A percentile compares a stretch with the other conserved stretches of the same genome.
Conservation (phyloP, 2,888 invertebrate genomes). For the Andricus quercusramuli region DNA sequence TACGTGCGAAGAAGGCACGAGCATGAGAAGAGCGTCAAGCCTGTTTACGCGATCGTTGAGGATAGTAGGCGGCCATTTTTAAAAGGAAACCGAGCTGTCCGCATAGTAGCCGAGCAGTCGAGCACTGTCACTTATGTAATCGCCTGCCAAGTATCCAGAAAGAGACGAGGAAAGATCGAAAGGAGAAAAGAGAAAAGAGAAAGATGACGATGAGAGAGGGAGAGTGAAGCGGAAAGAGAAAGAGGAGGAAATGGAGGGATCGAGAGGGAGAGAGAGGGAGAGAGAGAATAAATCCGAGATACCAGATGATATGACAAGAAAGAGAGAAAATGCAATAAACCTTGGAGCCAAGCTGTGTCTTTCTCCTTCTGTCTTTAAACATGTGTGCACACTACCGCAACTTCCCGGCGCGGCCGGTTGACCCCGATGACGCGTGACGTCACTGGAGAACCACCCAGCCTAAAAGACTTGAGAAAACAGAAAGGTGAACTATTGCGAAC, state of each 20-base stretch:
- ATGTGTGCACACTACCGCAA: conserved; percentile 44
- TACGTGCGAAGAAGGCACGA: conserved; percentile 35
- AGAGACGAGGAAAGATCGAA: neutral
- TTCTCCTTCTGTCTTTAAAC: conserved; percentile 45
- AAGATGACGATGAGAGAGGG: neutral
- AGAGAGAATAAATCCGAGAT: neutral
- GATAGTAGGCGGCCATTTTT: conserved; percentile 54
- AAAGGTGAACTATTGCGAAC: neutral
- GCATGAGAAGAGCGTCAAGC: conserved; percentile 8
- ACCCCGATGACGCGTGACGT: conserved; percentile 54
- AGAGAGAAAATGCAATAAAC: conserved; percentile 45
- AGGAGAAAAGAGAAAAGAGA: neutral
- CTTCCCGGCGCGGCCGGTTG: conserved; percentile 49
- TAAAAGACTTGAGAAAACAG: conserved; percentile 39
- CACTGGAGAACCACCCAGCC: conserved; percentile 46
- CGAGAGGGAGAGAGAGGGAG: neutral
- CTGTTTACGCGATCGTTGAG: conserved; percentile 40
- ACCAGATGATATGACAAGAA: conserved; percentile 39
- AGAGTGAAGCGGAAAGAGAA: neutral
- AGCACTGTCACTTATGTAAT: conserved; percentile 26
- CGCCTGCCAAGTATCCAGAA: conserved; percentile 18
- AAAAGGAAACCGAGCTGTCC: conserved; percentile 50
- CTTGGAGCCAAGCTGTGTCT: conserved; percentile 25
- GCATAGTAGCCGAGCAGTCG: conserved; percentile 42
- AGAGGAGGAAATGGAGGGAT: neutral